These are phyloP conservation scores for Syngnathus floridae DNA, from an alignment of 2,113 vertebrate species.

Conservation along the genomic window DNA sequence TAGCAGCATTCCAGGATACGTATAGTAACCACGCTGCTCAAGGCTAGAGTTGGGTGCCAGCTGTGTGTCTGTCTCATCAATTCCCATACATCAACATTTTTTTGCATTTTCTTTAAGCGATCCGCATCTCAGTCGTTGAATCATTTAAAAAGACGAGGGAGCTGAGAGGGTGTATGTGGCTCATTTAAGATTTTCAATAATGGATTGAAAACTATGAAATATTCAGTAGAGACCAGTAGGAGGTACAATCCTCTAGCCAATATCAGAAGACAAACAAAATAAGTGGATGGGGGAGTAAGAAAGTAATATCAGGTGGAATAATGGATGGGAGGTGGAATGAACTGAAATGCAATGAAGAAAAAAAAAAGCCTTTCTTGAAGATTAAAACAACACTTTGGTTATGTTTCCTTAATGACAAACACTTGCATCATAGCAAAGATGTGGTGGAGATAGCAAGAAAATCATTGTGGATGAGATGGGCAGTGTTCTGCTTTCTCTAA, in stretches of 20 bases:
- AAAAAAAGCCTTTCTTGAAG: neutral
- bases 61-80: slow-evolving; percentile 4
- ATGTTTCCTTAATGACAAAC: slow-evolving; percentile 11
- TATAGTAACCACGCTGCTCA: neutral
- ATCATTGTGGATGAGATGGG: slow-evolving; percentile 7
- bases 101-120: slow-evolving; percentile 44
- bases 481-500: slow-evolving; percentile 9
- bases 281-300: slow-evolving; percentile 17
- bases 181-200: slow-evolving; percentile 69
- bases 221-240: slow-evolving; percentile 55
- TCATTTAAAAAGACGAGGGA: slow-evolving; percentile 60
- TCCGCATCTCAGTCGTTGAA: slow-evolving; percentile 35
- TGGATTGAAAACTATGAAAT: slow-evolving; percentile 65
- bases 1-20: slow-evolving; percentile 17
- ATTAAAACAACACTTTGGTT: slow-evolving; percentile 2
- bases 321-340: slow-evolving; percentile 4
- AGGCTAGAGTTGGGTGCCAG: slow-evolving; percentile 18
- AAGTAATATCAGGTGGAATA: slow-evolving; percentile 9
- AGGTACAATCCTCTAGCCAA: slow-evolving; percentile 35
- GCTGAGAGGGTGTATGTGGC: slow-evolving; percentile 43
- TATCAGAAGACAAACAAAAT: slow-evolving; percentile 55
- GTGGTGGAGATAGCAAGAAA: neutral
- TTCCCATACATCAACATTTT: slow-evolving; percentile 44
- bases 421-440: neutral
- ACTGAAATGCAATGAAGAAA: slow-evolving; percentile 4